A percentile compares a stretch with the other conserved stretches of the same genome.
These are phyloP conservation scores for Dendroctonus ponderosae DNA, from an alignment of 1,140 invertebrate genomes.

Conservation along the genomic window DNA sequence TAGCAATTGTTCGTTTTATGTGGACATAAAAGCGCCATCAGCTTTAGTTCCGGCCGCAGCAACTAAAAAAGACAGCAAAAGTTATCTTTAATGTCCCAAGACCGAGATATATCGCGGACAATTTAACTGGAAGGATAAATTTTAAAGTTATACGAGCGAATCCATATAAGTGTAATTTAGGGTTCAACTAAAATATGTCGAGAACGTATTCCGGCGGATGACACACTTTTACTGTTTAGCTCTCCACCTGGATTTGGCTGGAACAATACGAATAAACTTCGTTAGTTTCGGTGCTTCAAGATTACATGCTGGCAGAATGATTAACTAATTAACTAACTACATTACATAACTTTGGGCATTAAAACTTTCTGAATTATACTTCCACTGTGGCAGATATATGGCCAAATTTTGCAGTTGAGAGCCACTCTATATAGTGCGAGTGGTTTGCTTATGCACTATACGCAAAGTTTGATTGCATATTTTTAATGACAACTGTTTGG, in stretches of 20 bases:
- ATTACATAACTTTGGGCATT: slow-evolving; percentile 16
- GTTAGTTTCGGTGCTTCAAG: neutral
- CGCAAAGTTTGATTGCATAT: no score
- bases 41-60: slow-evolving; percentile 9
- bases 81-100: slow-evolving; percentile 25
- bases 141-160: slow-evolving; percentile 12
- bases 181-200: slow-evolving; percentile 10
- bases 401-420: neutral
- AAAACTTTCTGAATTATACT: slow-evolving; percentile 10
- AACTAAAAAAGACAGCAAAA: slow-evolving; percentile 11
- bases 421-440: no score
- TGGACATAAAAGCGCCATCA: slow-evolving; percentile 23
- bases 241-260: slow-evolving; percentile 1
- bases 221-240: slow-evolving; percentile 10
- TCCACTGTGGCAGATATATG: neutral
- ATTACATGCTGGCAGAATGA: slow-evolving; percentile 6
- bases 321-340: slow-evolving; percentile 16
- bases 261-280: slow-evolving; percentile 14
- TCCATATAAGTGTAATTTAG: no score
- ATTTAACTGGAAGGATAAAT: slow-evolving; percentile 15
- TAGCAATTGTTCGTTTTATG: slow-evolving; percentile 21
- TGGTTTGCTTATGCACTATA: no score
- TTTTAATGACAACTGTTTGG: no score
- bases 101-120: slow-evolving; percentile 20
- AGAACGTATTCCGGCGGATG: slow-evolving; percentile 4